Conservation (phyloP, 2,888 invertebrate genomes). For the Noctua janthe region DNA sequence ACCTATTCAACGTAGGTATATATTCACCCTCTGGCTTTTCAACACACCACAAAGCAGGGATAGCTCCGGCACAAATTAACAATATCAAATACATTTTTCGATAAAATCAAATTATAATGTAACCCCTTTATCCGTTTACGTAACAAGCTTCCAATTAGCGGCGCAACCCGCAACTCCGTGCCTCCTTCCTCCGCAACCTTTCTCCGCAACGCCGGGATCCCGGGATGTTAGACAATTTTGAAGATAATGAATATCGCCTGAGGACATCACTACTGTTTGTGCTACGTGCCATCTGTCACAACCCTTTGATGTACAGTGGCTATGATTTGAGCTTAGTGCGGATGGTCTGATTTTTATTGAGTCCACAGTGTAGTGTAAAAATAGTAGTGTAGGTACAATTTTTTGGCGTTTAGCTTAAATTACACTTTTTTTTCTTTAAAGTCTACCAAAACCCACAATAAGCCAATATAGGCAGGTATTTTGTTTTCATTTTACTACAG, state of each 20-base stretch:
- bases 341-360: slow-evolving; percentile 3
- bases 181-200: slow-evolving; percentile 21
- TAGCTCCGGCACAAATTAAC: slow-evolving; percentile 52
- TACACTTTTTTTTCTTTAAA: background rate
- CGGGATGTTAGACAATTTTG: slow-evolving; percentile 53
- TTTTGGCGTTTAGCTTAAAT: background rate
- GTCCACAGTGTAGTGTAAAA: background rate
- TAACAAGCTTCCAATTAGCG: slow-evolving; percentile 75
- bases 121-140: slow-evolving; percentile 71
- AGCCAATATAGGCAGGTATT: background rate
- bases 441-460: background rate
- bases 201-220: slow-evolving; percentile 23
- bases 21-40: slow-evolving; percentile 18
- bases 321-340: slow-evolving; percentile 18
- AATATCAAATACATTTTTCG: slow-evolving; percentile 60
- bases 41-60: slow-evolving; percentile 24
- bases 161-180: slow-evolving; percentile 15
- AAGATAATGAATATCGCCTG: slow-evolving; percentile 82
- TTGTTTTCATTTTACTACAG: background rate
- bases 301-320: slow-evolving; percentile 77
- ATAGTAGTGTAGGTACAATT: too few species aligned
- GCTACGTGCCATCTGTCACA: slow-evolving; percentile 78
- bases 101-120: slow-evolving; percentile 59
- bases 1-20: background rate
- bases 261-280: slow-evolving; percentile 78